Evolutionary conservation across 2,888 invertebrate genomes (phyloP).

Genomic region (Hybos culiciformis): DNA sequence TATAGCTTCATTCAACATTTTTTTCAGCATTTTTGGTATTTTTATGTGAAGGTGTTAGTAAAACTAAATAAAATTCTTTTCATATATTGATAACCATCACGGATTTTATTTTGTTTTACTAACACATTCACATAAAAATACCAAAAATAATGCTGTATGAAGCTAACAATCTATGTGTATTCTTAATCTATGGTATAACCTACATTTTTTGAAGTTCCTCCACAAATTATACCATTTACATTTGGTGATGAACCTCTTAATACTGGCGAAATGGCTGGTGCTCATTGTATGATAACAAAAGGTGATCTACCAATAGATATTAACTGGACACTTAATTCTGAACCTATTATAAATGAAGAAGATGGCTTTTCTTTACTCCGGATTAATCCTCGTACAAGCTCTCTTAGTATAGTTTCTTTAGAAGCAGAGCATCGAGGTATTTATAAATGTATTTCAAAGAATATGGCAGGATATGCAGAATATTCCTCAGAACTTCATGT

Average conservation of each 20-base stretch:
- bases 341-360: conserved; percentile 28
- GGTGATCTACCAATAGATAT: conserved; percentile 63
- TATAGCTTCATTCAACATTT: not conserved
- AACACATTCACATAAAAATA: no score
- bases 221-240: conserved; percentile 55
- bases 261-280: conserved; percentile 50
- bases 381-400: conserved; percentile 37
- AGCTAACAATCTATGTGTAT: not conserved
- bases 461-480: conserved; percentile 49
- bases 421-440: conserved; percentile 43
- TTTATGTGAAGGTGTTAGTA: no score
- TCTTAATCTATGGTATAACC: not conserved
- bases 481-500: conserved; percentile 42
- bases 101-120: no score
- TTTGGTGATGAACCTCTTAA: conserved; percentile 59
- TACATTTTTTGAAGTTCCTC: conserved; percentile 41
- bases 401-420: conserved; percentile 39
- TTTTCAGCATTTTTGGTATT: no score
- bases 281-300: conserved; percentile 49
- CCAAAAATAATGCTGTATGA: not conserved
- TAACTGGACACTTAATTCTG: conserved; percentile 52
- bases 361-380: conserved; percentile 32
- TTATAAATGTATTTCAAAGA: conserved; percentile 58
- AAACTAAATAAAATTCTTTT: no score
- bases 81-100: no score